Percentiles rank a stretch among this genome's conserved stretches.
Conservation (phyloP, 2,888 invertebrate genomes). For the Agelastica alni region DNA sequence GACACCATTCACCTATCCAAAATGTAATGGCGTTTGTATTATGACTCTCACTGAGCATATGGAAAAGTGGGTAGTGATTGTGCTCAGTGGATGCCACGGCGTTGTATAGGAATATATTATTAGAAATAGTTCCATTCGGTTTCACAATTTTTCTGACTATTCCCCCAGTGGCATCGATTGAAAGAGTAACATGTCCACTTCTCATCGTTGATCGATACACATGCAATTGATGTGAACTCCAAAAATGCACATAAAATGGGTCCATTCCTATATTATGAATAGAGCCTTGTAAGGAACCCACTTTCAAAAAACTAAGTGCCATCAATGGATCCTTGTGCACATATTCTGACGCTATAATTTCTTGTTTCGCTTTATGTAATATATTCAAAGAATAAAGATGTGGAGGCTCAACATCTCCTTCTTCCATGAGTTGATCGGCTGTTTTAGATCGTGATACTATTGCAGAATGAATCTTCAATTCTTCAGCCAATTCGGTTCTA, state of each 20-base stretch:
- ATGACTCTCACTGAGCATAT: slow-evolving; percentile 3
- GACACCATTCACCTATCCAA: slow-evolving; percentile 2
- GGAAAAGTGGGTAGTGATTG: too few species aligned
- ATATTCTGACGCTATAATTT: neutral
- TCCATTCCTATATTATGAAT: slow-evolving; percentile 8
- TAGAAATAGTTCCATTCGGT: neutral
- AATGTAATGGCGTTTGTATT: neutral
- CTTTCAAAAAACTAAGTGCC: neutral
- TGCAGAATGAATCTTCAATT: neutral
- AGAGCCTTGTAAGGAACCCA: neutral
- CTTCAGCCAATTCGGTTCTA: neutral
- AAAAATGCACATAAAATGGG: slow-evolving; percentile 7
- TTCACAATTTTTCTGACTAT: neutral
- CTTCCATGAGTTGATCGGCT: neutral
- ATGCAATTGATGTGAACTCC: neutral
- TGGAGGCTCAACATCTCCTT: neutral
- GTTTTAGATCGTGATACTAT: neutral
- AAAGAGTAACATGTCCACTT: neutral
- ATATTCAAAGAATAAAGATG: neutral
- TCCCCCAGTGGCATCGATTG: slow-evolving; percentile 1
- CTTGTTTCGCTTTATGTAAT: neutral
- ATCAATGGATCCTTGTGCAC: neutral
- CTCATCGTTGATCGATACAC: neutral
- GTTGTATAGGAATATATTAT: slow-evolving; percentile 1
- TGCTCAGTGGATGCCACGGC: neutral